Evolutionary conservation across 2,797 vertebrate genomes (phyloP), one percentile per base, ranked within the genome.

Genomic region (Muscicapa comitata): DNA sequence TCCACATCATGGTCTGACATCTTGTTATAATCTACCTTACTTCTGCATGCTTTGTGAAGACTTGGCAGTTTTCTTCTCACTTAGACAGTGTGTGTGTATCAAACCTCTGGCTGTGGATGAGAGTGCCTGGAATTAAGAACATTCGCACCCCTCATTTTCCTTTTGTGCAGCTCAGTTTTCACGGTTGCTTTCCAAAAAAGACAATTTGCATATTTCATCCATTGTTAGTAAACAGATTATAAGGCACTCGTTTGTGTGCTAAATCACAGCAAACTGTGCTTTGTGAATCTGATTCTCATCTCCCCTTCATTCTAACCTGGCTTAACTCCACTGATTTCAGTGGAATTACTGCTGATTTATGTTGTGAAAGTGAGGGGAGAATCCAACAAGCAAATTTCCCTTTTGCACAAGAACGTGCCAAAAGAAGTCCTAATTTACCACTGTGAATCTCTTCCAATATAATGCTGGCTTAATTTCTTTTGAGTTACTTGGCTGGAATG

Each of bases 221-320:
- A 75, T 95, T 96, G 95, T 96, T 94, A 86, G 89, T 94, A 96
- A 95, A 94, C 54, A 93, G 95, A 96, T 95, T 95, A 93, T 84
- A 86, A 93, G 79, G 51, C 66, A 86, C 57, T 90, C 11, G 2
- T 88, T 96, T 94, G 91, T 93, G 82, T 88, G 85, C 62, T 95
- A 93, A 96, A 94, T 90, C 94, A 88, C 73, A 94, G 91, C 81
- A 96, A 92, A 95, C 81, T 72, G 71, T 2, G 28, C 48, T 86
- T 81, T 88, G 91, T 0, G 12, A 84, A 86, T 90, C 94, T 93
- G 93, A 95, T 94, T 91, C 76, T 86, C 93, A 95, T 90, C 85
- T 96, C 42, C 33, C 35, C 87, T 87, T 94, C 82, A 38, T 86
- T 80, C 89, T 88, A 92, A 93, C 89, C 86, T 96, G 95, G 93